Base-by-base conservation (phyloP, 2,113 vertebrate species). In the Thryonomys swinderianus region DNA sequence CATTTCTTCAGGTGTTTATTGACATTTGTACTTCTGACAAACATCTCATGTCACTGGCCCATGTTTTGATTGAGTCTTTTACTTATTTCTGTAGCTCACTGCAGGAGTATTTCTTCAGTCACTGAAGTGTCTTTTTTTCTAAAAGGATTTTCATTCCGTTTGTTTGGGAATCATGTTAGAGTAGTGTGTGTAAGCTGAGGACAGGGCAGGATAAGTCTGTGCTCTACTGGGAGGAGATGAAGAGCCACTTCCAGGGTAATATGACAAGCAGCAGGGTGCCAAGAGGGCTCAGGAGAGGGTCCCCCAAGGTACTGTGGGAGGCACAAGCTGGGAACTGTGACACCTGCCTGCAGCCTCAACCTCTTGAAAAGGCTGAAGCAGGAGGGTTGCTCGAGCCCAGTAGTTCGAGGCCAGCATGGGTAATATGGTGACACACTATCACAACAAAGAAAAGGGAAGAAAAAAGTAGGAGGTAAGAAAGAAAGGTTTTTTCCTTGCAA, bases 1-100 rank as follows among this genome's bases (percentile, higher is more conserved):
- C 25, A 74, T 74, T 69, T 74, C 69, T 73, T 42, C 37, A 25
- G 25, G 21, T 73, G 25, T 40, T 73, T 42, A 42, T 27, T 73
- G 69, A 73, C 37, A 25, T 13, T 73, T 73, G 16, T 57, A 57
- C 69, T 71, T 23, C 20, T 42, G 21, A 73, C 37, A 42, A 42
- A 21, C 40, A 4, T 71, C 2, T 34, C 13, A 34, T 71, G 40
- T 71, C 37, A 71, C 64, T 40, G 40, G 20, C 37, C 17, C 64
- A 32, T 80, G 42, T 40, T 9, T 5, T 62, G 14, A 30, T 16
- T 34, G 64, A 66, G 4, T 66, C 81, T 12, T 18, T n/a, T 27
- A 45, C 23, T 82, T 95, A 69, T 93, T 95, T 83, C 71, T 61
- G 66, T 92, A 92, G 82, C 67, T 97, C 88, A 91, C 61, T 95